Evolutionary conservation across 2,888 invertebrate species (phyloP), one percentile per base, ranked within the genome.

Genomic region (Drosophila leonis): DNA sequence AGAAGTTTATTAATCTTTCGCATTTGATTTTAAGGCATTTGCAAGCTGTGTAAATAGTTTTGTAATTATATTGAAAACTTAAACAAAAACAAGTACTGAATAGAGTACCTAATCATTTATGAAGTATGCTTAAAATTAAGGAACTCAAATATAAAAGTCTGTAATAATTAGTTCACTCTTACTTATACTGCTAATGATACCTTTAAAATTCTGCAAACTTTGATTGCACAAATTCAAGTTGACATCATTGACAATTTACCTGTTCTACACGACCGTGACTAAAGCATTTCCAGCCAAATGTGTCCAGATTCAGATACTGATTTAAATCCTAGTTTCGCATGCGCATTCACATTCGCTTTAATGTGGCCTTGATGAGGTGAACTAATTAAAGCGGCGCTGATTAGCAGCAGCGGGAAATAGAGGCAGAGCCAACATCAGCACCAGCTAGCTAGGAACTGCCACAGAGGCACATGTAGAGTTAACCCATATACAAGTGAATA

Each of bases 281-380:
- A 72, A 78, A 37, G 46, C 9, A 37, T 60, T 79, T 61, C 35
- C 12, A 37, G 39, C 10, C 52, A 73, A 69, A 68, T 44, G 18
- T 61, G 46, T 70, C 29, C 64, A 61, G 48, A 27, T 71, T 37
- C 49, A 57, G 42, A 31, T 54, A 35, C 56, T 27, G 57, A 56
- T 46, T 78, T 72, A 73, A 78, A 61, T 75, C 66, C 72, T 60
- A 56, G 56, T 42, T 56, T 54, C 54, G 54, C 54, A 54, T 68
- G 64, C 54, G 29, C 39, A 54, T 52, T 37, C 72, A 37, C 51
- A 62, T 31, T 75, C 60, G 15, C 54, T 75, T 78, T 78, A 76
- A 80, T 88, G 76, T 75, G 91, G 76, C 91, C 89, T 89, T 91
- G 90, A 86, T 88, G 84, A 80, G 81, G 83, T 83, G 76, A 66